Conservation (phyloP, 2,888 invertebrate genomes). For the Apeira syringaria region DNA sequence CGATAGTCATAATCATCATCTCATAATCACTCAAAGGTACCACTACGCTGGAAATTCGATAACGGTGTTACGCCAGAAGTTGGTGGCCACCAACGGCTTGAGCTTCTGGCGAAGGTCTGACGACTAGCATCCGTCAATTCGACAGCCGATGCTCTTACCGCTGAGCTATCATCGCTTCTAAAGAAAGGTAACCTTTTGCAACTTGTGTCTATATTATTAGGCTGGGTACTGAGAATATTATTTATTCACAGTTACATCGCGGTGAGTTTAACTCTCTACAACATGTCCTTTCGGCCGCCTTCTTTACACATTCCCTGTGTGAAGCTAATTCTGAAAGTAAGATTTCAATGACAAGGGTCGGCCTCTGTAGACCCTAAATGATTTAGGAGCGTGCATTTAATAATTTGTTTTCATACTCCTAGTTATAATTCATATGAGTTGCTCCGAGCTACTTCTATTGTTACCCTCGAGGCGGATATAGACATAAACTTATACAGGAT, state of each 20-base stretch:
- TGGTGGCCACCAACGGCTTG: too few species aligned
- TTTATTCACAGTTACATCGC: slow-evolving; percentile 22
- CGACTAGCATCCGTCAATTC: too few species aligned
- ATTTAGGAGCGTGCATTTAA: slow-evolving; percentile 40
- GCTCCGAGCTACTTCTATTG: slow-evolving; percentile 33
- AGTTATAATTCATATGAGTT: slow-evolving; percentile 35
- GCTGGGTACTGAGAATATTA: slow-evolving; percentile 17
- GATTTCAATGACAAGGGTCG: slow-evolving; percentile 49
- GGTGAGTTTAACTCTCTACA: slow-evolving; percentile 13
- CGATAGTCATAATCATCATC: too few species aligned
- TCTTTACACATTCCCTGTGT: slow-evolving; percentile 38
- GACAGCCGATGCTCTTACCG: too few species aligned
- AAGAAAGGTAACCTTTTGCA: background rate
- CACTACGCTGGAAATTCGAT: too few species aligned
- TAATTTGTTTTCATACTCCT: slow-evolving; percentile 40
- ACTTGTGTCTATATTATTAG: background rate
- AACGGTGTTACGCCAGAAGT: too few species aligned
- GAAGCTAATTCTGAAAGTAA: slow-evolving; percentile 37
- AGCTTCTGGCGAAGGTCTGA: too few species aligned
- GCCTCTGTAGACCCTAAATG: slow-evolving; percentile 35
- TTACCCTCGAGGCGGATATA: slow-evolving; percentile 22
- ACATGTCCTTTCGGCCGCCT: slow-evolving; percentile 24
- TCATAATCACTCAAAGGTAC: too few species aligned
- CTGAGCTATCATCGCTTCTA: too few species aligned
- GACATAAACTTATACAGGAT: slow-evolving; percentile 15